A percentile compares a stretch with the other conserved stretches of the same genome.
Conservation (phyloP, 2,113 vertebrate species). For the Chamaea fasciata region DNA sequence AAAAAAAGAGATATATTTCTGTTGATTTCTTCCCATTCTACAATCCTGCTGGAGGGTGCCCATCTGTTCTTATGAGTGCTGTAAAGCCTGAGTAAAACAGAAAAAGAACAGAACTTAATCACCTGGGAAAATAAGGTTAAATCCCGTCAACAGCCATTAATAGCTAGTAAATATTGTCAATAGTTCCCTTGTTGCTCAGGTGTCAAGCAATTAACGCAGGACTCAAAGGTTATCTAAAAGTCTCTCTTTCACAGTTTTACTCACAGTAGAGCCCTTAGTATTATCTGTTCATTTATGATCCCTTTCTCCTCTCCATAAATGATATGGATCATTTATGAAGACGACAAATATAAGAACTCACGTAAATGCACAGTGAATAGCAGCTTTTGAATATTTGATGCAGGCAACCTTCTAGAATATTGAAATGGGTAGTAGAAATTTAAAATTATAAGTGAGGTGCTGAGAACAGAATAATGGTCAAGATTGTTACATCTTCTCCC, state of each 20-base stretch:
- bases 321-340: not conserved
- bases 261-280: not conserved
- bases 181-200: not conserved
- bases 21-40: not conserved
- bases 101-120: not conserved
- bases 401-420: not conserved
- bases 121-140: not conserved
- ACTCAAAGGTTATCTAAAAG: not conserved
- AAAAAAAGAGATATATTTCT: not conserved
- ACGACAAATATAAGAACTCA: not conserved
- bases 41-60: not conserved
- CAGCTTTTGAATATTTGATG: conserved; percentile 45
- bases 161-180: not conserved
- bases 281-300: not conserved
- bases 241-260: not conserved
- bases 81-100: not conserved
- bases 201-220: not conserved
- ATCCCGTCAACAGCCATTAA: not conserved
- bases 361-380: not conserved
- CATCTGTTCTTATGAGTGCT: not conserved
- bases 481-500: not conserved
- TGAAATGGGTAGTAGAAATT: not conserved
- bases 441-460: not conserved
- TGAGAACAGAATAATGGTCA: not conserved
- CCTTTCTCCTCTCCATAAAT: not conserved